These are phyloP conservation scores for Bibio marci DNA, from an alignment of 2,888 invertebrate species.

Conservation along the genomic window DNA sequence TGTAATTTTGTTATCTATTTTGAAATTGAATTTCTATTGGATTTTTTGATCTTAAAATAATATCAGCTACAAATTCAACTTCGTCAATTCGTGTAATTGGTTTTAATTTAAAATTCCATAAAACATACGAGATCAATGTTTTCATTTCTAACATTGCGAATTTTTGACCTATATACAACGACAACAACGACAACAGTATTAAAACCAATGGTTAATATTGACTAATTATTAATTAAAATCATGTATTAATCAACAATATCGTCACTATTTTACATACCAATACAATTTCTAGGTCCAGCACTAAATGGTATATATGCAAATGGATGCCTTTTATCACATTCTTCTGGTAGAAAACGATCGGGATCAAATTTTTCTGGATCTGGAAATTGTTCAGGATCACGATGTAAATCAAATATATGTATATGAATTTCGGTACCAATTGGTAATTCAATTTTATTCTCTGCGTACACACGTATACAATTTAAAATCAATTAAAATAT, in stretches of 20 bases:
- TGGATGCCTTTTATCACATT: constrained; percentile 35
- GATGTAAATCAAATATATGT: constrained; percentile 44
- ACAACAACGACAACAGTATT: not conserved
- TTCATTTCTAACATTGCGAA: constrained; percentile 50
- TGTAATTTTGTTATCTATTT: too few relatives aligned
- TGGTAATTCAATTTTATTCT: constrained; percentile 27
- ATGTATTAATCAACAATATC: too few relatives aligned
- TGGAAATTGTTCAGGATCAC: constrained; percentile 41
- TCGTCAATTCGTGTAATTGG: constrained; percentile 32
- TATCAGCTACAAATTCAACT: constrained; percentile 27
- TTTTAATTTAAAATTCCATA: constrained; percentile 34
- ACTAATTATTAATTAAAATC: too few relatives aligned
- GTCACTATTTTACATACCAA: constrained; percentile 39
- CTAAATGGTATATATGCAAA: constrained; percentile 50
- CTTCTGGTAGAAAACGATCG: constrained; percentile 44
- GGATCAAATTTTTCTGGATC: constrained; percentile 42
- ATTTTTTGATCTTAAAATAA: constrained; percentile 31
- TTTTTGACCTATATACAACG: constrained; percentile 36
- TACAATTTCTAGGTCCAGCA: constrained; percentile 50
- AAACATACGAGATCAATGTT: constrained; percentile 35
- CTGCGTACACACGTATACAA: not conserved
- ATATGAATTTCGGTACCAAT: constrained; percentile 33
- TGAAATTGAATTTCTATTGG: constrained; percentile 20
- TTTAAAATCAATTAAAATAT: not conserved
- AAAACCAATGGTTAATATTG: too few relatives aligned